Evolutionary conservation across 2,113 vertebrate species (phyloP).

Genomic region (Notothenia coriiceps): DNA sequence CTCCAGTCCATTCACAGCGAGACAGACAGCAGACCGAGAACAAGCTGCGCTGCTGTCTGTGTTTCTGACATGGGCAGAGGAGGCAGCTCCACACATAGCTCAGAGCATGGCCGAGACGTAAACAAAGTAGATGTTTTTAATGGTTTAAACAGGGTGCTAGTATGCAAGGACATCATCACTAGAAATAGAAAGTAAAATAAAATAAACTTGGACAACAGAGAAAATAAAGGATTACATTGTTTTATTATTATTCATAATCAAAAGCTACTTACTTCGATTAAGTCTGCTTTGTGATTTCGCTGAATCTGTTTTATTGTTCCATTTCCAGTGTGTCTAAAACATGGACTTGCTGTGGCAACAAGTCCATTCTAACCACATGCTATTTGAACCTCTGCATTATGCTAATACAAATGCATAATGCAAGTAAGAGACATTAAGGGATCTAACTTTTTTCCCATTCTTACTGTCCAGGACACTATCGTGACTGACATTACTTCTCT

Average conservation of each 20-base stretch:
- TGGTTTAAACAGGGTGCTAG: not conserved
- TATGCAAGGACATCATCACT: not conserved
- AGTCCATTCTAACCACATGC: not conserved
- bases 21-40: not conserved
- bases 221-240: not conserved
- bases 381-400: constrained; percentile 15
- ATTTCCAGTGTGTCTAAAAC: not conserved
- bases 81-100: not conserved
- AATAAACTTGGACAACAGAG: too few relatives aligned
- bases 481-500: too few relatives aligned
- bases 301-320: not conserved
- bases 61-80: not conserved
- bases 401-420: constrained; percentile 22
- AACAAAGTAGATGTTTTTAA: too few relatives aligned
- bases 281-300: not conserved
- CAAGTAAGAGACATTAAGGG: constrained; percentile 1
- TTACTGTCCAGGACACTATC: too few relatives aligned
- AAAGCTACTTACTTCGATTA: not conserved
- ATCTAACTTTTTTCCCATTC: not conserved
- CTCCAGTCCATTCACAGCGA: not conserved
- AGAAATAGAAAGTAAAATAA: too few relatives aligned
- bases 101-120: not conserved
- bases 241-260: not conserved
- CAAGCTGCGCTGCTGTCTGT: not conserved
- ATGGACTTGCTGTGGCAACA: too few relatives aligned